A percentile compares a stretch with the other conserved stretches of the same genome.
Conservation (phyloP, 1,140 invertebrate species). For the Platyura marginata region DNA sequence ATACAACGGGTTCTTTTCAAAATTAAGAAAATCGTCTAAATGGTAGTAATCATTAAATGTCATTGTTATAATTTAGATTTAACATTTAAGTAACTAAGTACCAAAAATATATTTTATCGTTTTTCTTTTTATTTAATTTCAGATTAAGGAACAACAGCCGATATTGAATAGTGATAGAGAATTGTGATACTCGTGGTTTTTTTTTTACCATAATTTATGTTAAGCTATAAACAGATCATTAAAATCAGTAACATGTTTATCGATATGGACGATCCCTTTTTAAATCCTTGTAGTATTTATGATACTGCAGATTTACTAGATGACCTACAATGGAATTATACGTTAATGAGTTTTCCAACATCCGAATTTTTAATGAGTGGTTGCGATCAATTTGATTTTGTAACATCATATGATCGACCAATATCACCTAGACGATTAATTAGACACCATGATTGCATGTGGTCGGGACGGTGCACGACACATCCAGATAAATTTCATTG, state of each 20-base stretch:
- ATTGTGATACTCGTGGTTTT: too few relatives aligned
- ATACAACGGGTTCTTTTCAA: too few relatives aligned
- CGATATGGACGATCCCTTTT: neutral
- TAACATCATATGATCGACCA: neutral
- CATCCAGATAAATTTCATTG: constrained; percentile 19
- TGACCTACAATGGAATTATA: neutral
- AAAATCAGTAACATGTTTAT: constrained; percentile 1
- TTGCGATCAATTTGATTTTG: neutral
- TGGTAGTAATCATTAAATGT: too few relatives aligned
- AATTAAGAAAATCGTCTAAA: too few relatives aligned
- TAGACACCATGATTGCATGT: constrained; percentile 46
- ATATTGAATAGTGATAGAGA: too few relatives aligned
- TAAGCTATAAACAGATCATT: neutral
- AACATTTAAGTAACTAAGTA: too few relatives aligned
- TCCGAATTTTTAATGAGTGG: neutral
- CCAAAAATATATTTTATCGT: too few relatives aligned
- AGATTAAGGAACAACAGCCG: too few relatives aligned
- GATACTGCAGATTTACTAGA: too few relatives aligned
- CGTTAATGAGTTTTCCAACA: neutral
- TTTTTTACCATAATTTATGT: neutral
- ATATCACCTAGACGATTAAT: constrained; percentile 12
- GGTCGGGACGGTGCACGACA: constrained; percentile 37
- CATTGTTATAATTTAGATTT: too few relatives aligned
- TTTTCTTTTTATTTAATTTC: too few relatives aligned
- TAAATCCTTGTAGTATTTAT: too few relatives aligned